Base-by-base conservation (phyloP, 2,888 invertebrate species). In the Brachylomia viminalis region DNA sequence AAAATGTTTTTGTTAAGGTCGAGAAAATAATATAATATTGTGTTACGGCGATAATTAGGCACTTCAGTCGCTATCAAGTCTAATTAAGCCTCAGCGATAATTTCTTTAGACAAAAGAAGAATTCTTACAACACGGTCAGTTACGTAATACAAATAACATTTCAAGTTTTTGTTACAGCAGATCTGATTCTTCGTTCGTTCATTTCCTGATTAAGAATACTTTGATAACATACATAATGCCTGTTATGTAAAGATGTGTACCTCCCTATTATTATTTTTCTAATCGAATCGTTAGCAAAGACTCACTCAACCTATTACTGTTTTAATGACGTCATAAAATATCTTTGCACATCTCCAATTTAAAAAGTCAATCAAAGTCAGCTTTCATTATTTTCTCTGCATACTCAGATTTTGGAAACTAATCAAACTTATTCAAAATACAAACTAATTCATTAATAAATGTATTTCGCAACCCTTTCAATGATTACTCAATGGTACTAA, bases 1-100 rank as follows among this genome's bases (percentile, higher is more conserved):
- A 79, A 75, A 84, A 78, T 76, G 75, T 72, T 84, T 78, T 74
- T 77, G 72, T 79, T 64, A 71, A 77, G 80, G 80, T 77, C 61
- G 67, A 74, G 72, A 78, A 84, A 78, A 84, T 72, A 80, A 67
- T 74, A 62, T 81, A 77, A 81, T 85, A 83, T 80, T 84, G 81
- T 79, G 78, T 86, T 85, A 74, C 72, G 13, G 42, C 79, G 81
- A 85, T 82, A 86, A 86, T 87, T 88, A n/a, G n/a, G n/a, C n/a
- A 85, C 62, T 80, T 77, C 67, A 84, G 83, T 74, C 58, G 71
- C 75, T 81, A 79, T 70, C 52, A 80, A 85, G 78, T 66, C 78
- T 86, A 83, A 88, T 86, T 80, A 85, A 83, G 79, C 45, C n/a
- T 30, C 67, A 45, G 56, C 69, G 30, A 82, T 80, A 71, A 76